phyloP scores from a whole-genome alignment of 2,113 vertebrate species.

The Romanogobio albipinnatus region DNA sequence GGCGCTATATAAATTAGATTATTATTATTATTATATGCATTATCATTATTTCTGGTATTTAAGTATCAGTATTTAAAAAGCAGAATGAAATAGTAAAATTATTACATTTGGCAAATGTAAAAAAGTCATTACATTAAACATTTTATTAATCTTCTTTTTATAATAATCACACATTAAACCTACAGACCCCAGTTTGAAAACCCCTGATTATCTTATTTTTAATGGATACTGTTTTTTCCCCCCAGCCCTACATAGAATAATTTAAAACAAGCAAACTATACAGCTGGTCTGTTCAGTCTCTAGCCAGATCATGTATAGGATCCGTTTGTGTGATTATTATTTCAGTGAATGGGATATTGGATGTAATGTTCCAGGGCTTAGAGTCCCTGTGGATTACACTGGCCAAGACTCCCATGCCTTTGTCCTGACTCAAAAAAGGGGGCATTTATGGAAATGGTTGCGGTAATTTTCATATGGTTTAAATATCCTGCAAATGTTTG shows the following conservation, averaged over 20 bases:
- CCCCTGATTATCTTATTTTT: not conserved
- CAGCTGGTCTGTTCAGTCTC: not conserved
- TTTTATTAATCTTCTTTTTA: not conserved
- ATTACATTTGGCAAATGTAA: too few species aligned
- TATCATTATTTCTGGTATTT: too few species aligned
- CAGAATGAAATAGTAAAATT: too few species aligned
- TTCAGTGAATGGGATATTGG: not conserved
- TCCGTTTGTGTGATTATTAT: conserved; percentile 2
- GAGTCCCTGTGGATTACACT: not conserved
- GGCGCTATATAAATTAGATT: too few species aligned
- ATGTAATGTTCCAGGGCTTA: not conserved
- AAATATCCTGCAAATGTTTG: conserved; percentile 25
- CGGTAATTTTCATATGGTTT: not conserved
- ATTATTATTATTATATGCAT: too few species aligned
- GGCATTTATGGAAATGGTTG: not conserved
- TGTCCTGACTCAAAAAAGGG: not conserved
- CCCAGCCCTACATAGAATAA: not conserved
- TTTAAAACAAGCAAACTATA: not conserved
- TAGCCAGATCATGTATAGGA: not conserved
- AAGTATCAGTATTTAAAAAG: too few species aligned
- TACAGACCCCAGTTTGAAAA: not conserved
- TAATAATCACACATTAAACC: not conserved
- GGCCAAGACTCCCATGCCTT: not conserved
- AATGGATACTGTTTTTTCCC: not conserved
- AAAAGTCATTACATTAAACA: not conserved